phyloP scores from a whole-genome alignment of 2,888 invertebrate genomes.

The Drymonia ruficornis region DNA sequence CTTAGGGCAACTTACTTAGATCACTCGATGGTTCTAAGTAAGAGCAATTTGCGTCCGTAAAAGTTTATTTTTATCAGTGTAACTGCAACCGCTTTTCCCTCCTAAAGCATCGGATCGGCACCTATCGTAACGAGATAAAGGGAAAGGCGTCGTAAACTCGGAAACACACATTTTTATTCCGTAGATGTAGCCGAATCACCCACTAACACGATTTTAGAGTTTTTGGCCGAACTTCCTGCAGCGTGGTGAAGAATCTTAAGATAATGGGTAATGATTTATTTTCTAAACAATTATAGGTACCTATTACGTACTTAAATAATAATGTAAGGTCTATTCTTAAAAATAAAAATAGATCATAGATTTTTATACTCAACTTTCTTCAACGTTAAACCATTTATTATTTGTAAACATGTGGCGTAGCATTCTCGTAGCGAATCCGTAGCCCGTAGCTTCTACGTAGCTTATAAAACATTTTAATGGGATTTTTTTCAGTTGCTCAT shows the following conservation, averaged over 20 bases:
- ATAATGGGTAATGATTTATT: conserved; percentile 1
- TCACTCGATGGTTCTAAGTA: conserved; percentile 23
- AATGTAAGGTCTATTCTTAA: no score
- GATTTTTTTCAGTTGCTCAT: no score
- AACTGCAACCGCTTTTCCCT: conserved; percentile 35
- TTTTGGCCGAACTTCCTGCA: conserved; percentile 28
- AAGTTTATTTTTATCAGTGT: conserved; percentile 31
- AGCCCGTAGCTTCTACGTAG: no score
- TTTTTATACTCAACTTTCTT: no score
- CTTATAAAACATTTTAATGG: no score
- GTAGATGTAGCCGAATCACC: conserved; percentile 50
- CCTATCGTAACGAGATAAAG: conserved; percentile 73
- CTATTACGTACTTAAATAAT: no score
- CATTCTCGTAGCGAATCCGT: no score
- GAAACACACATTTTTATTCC: conserved; percentile 69
- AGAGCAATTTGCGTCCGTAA: conserved; percentile 13
- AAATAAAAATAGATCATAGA: no score
- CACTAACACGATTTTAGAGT: conserved; percentile 47
- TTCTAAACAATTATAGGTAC: no score
- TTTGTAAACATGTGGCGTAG: no score
- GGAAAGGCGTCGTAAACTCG: conserved; percentile 72
- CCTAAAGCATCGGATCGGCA: conserved; percentile 68
- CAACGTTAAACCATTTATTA: no score
- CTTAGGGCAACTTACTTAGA: background rate
- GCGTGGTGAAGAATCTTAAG: conserved; percentile 8